Base-by-base conservation (phyloP, 30 jellyfish, hydroid and myxozoan genomes). In the Aurelia sp. region DNA sequence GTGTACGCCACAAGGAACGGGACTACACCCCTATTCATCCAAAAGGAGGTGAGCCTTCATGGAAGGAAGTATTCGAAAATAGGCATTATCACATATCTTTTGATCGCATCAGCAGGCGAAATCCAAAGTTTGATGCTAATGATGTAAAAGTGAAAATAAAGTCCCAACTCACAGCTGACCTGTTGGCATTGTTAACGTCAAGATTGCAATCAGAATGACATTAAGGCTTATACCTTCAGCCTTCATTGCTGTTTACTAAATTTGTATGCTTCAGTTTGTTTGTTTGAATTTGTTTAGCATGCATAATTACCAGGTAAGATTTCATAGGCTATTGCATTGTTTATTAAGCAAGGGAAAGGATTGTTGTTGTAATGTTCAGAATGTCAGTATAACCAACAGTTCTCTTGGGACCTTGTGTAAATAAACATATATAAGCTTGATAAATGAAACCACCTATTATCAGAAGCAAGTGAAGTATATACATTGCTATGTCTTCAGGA, bases 1-100 rank as follows among this genome's bases (percentile, higher is more conserved):
- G 78, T 67, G 50, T 67, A 33, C 22, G 78, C 13, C 78, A 67
- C 78, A 67, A 67, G 33, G 78, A 67, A 67, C 47, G 53, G 47
- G 78, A 67, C 44, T 67, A 67, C 78, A 18, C 69, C 12, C 69
- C 69, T 59, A 59, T 59, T 27, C 33, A 27, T 27, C 33, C 33
- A 27, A 27, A 27, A 27, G 33, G 33, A 27, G 33, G 33, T 27
- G 33, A 27, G 33, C 33, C 33, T 27, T 27, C 33, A 27, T 27
- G 33, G 33, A 27, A 27, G 33, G 33, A 27, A 27, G 33, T 27
- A 27, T 27, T 27, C 33, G 33, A 27, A 27, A 27, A 27, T 27
- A 27, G 33, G 33, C 33, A 27, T 27, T 27, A 27, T 27, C 33
- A 27, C 33, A 27, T 27, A 27, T 27, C 33, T 27, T 27, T 27